Evolutionary conservation across 2,113 vertebrate species (phyloP).

Genomic region (Sclerurus mexicanus): DNA sequence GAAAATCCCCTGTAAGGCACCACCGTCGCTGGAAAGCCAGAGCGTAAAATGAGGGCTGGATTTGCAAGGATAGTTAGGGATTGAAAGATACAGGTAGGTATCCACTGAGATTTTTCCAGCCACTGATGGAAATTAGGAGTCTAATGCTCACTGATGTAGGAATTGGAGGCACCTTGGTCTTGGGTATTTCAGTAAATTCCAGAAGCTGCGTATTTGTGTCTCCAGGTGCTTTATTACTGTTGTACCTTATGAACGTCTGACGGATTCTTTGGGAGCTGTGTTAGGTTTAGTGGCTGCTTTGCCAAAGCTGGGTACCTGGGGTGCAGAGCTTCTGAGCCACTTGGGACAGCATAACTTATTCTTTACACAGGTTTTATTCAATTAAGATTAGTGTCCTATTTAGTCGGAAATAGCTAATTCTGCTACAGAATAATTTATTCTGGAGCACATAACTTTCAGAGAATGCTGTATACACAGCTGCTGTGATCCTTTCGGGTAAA

Average conservation of each 20-base stretch:
- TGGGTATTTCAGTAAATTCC: neutral
- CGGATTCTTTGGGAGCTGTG: neutral
- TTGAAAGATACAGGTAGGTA: neutral
- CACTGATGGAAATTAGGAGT: neutral
- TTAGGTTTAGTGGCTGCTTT: neutral
- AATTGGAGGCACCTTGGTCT: neutral
- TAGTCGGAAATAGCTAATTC: neutral
- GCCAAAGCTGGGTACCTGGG: neutral
- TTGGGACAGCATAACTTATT: neutral
- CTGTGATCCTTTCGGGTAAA: neutral
- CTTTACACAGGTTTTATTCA: neutral
- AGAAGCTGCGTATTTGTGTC: neutral
- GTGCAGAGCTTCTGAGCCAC: neutral
- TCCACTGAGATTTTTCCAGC: neutral
- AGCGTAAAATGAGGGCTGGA: neutral
- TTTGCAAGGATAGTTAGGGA: neutral
- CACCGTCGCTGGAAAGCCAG: neutral
- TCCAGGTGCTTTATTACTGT: neutral
- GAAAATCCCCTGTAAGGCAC: neutral
- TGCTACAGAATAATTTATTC: neutral
- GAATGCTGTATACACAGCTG: neutral
- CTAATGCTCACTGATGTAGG: neutral
- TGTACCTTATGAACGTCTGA: neutral
- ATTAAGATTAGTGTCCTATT: neutral
- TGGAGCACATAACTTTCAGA: neutral